Evolutionary conservation across 2,888 invertebrate genomes (phyloP).

Genomic region (Rhorus exstirpatorius): DNA sequence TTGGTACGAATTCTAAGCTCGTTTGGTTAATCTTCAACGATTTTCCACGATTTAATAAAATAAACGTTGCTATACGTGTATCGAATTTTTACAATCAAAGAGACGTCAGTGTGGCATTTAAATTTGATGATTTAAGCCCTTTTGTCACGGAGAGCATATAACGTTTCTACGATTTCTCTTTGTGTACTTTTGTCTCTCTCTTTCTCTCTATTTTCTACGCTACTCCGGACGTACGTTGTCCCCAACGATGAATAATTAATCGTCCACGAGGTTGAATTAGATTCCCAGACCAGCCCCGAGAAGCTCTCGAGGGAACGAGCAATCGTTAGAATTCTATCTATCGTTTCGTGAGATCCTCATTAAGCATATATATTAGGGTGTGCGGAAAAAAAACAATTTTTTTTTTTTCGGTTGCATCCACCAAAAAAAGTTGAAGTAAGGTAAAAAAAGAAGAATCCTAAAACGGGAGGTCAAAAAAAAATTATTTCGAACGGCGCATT

Average conservation of each 20-base stretch:
- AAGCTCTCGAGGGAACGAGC: conserved; percentile 39
- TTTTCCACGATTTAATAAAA: conserved; percentile 17
- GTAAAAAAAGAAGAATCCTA: too few relatives aligned
- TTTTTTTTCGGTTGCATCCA: too few relatives aligned
- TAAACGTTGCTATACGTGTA: neutral
- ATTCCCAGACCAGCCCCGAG: conserved; percentile 58
- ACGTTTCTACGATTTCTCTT: conserved; percentile 20
- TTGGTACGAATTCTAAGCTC: conserved; percentile 19
- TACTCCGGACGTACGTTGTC: conserved; percentile 69
- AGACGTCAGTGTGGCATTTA: too few relatives aligned
- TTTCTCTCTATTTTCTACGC: conserved; percentile 36
- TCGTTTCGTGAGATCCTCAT: neutral
- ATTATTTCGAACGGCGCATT: too few relatives aligned
- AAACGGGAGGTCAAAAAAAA: too few relatives aligned
- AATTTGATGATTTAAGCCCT: too few relatives aligned
- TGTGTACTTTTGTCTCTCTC: too few relatives aligned
- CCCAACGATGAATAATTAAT: conserved; percentile 73
- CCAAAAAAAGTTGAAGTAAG: too few relatives aligned
- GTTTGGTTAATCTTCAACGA: conserved; percentile 47
- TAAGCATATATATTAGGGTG: too few relatives aligned
- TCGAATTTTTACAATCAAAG: neutral
- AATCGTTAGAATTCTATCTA: conserved; percentile 33
- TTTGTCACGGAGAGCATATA: too few relatives aligned
- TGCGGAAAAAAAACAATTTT: too few relatives aligned
- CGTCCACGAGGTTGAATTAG: conserved; percentile 70